A percentile compares a stretch with the other conserved stretches of the same genome.
phyloP scores from a whole-genome alignment of 53 echinoderm and acorn worm genomes.

The Actinopyga echinites region DNA sequence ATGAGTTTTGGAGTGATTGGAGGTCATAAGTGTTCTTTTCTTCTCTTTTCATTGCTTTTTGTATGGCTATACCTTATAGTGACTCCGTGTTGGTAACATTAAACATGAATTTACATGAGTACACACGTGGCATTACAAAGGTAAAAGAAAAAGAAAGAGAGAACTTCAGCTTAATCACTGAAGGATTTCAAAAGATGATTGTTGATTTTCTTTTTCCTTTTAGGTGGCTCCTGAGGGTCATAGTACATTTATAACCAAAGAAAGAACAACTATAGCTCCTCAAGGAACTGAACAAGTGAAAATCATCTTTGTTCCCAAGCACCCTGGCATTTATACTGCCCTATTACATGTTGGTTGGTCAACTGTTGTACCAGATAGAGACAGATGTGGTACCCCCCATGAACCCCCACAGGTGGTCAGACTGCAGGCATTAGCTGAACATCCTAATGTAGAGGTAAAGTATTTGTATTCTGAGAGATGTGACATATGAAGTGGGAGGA shows the following conservation, averaged over 20 bases:
- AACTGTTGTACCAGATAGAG: constrained; percentile 75
- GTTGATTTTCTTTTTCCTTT: background rate
- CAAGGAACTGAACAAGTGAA: constrained; percentile 77
- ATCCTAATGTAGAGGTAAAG: constrained; percentile 78
- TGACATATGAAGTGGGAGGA: no score
- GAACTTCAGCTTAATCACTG: no score
- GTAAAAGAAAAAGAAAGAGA: no score
- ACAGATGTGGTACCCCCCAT: constrained; percentile 24
- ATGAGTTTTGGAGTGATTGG: no score
- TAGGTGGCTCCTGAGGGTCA: constrained; percentile 50
- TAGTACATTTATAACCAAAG: constrained; percentile 69
- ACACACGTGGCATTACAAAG: no score
- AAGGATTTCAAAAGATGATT: background rate
- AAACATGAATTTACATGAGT: no score
- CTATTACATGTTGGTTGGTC: constrained; percentile 74
- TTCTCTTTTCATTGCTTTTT: no score
- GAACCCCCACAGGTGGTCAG: constrained; percentile 60
- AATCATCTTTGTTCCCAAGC: constrained; percentile 79
- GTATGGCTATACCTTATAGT: no score
- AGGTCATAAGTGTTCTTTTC: no score
- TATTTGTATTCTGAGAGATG: background rate
- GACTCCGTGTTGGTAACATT: no score
- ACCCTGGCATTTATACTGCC: constrained; percentile 83
- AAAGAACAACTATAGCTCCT: constrained; percentile 77
- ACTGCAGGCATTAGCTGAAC: constrained; percentile 76